Percentiles rank a stretch among this genome's conserved stretches.
phyloP scores from a whole-genome alignment of 2,888 invertebrate species.

The Athripsodes cinereus region DNA sequence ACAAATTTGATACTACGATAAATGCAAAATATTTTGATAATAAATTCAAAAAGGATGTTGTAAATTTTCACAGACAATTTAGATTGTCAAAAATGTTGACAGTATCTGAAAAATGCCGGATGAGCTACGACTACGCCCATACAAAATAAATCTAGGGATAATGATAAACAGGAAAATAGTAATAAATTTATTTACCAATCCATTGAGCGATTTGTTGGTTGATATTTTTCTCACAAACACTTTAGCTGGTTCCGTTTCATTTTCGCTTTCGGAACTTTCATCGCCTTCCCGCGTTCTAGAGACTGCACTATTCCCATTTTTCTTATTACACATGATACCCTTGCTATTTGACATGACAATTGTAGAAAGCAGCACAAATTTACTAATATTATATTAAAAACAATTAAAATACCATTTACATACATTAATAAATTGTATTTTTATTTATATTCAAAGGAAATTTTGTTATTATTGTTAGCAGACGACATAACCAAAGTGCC shows the following conservation, averaged over 20 bases:
- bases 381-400: neutral
- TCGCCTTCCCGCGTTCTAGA: constrained; percentile 35
- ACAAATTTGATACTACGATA: too few relatives aligned
- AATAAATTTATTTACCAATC: constrained; percentile 57
- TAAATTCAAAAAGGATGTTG: too few relatives aligned
- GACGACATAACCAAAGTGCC: constrained; percentile 26
- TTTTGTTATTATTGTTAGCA: constrained; percentile 29
- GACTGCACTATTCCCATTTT: neutral
- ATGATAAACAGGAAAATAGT: neutral
- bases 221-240: constrained; percentile 74
- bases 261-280: constrained; percentile 70
- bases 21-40: too few relatives aligned
- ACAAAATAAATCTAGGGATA: neutral
- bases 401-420: neutral
- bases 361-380: neutral
- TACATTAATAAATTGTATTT: neutral
- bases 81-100: neutral
- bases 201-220: constrained; percentile 75
- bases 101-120: neutral
- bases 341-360: neutral
- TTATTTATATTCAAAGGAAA: neutral
- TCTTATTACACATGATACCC: neutral
- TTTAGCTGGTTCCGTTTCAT: constrained; percentile 71
- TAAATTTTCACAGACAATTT: too few relatives aligned
- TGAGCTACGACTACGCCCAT: neutral